Evolutionary conservation across 2,797 vertebrate genomes (phyloP), one percentile per base, ranked within the genome.

Genomic region (Sebastes wilsoni): DNA sequence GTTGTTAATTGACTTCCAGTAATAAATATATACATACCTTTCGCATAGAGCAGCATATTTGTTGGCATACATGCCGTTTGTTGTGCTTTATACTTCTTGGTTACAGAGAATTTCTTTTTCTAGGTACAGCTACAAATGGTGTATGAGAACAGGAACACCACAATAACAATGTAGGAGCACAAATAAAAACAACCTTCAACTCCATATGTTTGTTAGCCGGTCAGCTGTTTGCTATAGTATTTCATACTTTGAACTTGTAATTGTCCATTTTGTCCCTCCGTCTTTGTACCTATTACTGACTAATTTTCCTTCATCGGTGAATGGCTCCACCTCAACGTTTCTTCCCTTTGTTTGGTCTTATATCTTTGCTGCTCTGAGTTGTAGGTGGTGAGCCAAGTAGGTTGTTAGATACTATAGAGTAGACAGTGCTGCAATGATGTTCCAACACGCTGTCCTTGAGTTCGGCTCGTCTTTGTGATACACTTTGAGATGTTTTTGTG

Each of bases 41-140:
- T 49, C 0, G 42, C 42, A 49, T 49, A 49, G 20, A 49, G 42
- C 16, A 49, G 42, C 42, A 46, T 46, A 46, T 46, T 18, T 46
- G 42, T 0, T 46, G 42, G 14, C 42, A 46, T 46, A 18, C 38
- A 42, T 46, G 42, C 42, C 0, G 42, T 46, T 46, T 46, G 42
- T 0, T 6, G 42, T 0, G 0, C 42, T 49, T 49, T 49, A 49
- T 49, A 18, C 16, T 49, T 20, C 16, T 18, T 49, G 16, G 7
- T 49, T 1, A 49, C 16, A 49, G 42, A 0, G 38, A 0, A 42
- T 42, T 1, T 0, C 13, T 16, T 16, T 6, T 0, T 38, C 0
- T 38, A 38, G 42, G 42, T 46, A 16, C 42, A 49, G 42, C 16
- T 49, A 49, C 42, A 0, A 8, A 20, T 0, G 42, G 7, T 20